Conservation (phyloP, 2,888 invertebrate genomes). For the Luffia ferchaultella region DNA sequence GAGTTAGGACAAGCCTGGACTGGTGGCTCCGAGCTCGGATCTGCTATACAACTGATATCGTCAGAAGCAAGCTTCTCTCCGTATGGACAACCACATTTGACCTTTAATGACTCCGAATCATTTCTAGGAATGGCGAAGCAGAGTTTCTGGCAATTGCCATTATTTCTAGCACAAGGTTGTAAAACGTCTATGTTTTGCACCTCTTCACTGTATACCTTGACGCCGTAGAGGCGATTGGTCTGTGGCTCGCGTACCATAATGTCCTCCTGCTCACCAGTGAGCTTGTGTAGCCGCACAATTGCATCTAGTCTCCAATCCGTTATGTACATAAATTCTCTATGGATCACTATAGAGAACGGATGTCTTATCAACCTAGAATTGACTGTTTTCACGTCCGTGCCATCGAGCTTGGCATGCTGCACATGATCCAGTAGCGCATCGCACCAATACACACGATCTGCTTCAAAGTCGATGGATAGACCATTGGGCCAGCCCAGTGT, state of each 20-base stretch:
- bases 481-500: constrained; percentile 98
- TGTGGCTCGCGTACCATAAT: constrained; percentile 89
- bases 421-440: constrained; percentile 96
- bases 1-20: constrained; percentile 88
- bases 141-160: constrained; percentile 93
- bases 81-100: constrained; percentile 91
- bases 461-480: constrained; percentile 88
- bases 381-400: constrained; percentile 89
- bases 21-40: constrained; percentile 87
- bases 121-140: constrained; percentile 90
- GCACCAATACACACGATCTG: constrained; percentile 95
- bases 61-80: constrained; percentile 83
- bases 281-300: constrained; percentile 88
- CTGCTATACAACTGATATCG: constrained; percentile 75
- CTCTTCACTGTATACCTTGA: constrained; percentile 83
- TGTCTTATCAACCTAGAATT: constrained; percentile 86
- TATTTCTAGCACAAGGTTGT: constrained; percentile 86
- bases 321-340: constrained; percentile 92
- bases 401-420: constrained; percentile 91
- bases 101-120: constrained; percentile 60
- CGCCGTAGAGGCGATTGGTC: constrained; percentile 89
- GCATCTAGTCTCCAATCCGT: constrained; percentile 98
- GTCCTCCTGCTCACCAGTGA: constrained; percentile 87
- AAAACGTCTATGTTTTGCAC: constrained; percentile 74
- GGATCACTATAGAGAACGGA: constrained; percentile 92